Evolutionary conservation across 2,888 invertebrate species (phyloP).

Genomic region (Epistrophella euchroma): DNA sequence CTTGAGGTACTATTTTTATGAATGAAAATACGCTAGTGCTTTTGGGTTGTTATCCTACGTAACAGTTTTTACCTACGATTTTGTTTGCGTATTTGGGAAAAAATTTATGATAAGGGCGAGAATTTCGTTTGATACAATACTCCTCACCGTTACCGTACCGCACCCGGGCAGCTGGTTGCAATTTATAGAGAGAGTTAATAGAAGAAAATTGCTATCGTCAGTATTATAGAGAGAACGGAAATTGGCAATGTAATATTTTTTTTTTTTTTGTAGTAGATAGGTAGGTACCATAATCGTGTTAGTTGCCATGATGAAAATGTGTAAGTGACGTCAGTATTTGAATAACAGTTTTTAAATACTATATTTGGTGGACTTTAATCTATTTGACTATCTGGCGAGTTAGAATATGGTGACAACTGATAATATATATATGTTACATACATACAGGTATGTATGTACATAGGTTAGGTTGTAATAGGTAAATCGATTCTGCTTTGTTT

Average conservation of each 20-base stretch:
- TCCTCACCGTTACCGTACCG: not conserved
- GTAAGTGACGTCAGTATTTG: conserved; percentile 60
- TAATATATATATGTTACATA: too few relatives aligned
- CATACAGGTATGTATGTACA: too few relatives aligned
- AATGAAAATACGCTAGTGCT: conserved; percentile 66
- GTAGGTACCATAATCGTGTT: not conserved
- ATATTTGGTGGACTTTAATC: conserved; percentile 4
- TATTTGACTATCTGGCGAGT: conserved; percentile 17
- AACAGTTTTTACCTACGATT: conserved; percentile 17
- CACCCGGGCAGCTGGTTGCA: conserved; percentile 11
- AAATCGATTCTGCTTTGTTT: too few relatives aligned
- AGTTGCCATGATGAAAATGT: conserved; percentile 12
- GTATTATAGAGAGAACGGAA: not conserved
- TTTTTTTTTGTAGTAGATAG: too few relatives aligned
- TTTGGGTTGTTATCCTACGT: conserved; percentile 7
- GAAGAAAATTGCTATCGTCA: conserved; percentile 38
- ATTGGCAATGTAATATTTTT: conserved; percentile 5
- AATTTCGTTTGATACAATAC: not conserved
- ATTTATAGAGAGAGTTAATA: not conserved
- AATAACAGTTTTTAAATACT: conserved; percentile 27
- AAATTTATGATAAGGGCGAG: not conserved
- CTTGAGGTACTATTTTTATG: conserved; percentile 45
- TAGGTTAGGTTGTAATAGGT: too few relatives aligned
- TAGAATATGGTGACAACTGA: not conserved
- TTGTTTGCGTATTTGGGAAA: conserved; percentile 8